A percentile compares a stretch with the other conserved stretches of the same genome.
These are phyloP conservation scores for Cephalopachus bancanus DNA, from an alignment of 2,797 vertebrate species.

Conservation along the genomic window DNA sequence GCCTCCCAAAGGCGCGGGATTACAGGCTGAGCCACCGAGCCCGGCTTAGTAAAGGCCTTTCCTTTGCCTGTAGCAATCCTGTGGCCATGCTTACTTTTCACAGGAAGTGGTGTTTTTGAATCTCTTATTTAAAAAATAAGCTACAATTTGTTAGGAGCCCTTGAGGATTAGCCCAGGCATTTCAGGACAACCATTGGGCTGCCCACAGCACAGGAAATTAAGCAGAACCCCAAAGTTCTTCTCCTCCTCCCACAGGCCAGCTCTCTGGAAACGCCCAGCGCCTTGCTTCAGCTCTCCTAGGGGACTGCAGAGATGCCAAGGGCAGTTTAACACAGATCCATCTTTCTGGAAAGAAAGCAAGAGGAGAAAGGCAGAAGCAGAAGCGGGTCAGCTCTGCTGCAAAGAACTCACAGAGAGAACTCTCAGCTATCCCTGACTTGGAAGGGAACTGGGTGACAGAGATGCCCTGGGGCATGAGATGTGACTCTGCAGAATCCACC, in stretches of 20 bases:
- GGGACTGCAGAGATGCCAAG: conserved; percentile 59
- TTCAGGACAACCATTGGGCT: conserved; percentile 76
- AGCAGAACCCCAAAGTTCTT: conserved; percentile 73
- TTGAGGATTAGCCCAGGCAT: conserved; percentile 66
- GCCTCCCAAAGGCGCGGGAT: no score
- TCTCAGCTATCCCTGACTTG: background rate
- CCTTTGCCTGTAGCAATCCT: conserved; percentile 52
- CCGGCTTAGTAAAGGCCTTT: conserved; percentile 8
- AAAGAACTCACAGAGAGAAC: conserved; percentile 57
- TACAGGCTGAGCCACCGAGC: no score
- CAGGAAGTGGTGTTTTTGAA: conserved; percentile 67
- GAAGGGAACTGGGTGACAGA: conserved; percentile 26
- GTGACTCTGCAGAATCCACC: conserved; percentile 26
- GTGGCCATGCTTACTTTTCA: conserved; percentile 61
- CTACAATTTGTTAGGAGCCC: conserved; percentile 63
- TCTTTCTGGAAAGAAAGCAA: conserved; percentile 38
- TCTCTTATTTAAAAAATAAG: conserved; percentile 79
- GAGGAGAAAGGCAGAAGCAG: conserved; percentile 63
- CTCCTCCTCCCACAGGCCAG: conserved; percentile 67
- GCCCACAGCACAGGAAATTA: conserved; percentile 73
- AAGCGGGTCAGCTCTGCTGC: conserved; percentile 68
- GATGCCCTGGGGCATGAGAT: background rate
- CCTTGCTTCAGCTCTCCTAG: conserved; percentile 53
- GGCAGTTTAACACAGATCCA: conserved; percentile 61
- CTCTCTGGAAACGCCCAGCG: conserved; percentile 56